Evolutionary conservation across 2,113 vertebrate genomes (phyloP).

Genomic region (Panthera tigris): DNA sequence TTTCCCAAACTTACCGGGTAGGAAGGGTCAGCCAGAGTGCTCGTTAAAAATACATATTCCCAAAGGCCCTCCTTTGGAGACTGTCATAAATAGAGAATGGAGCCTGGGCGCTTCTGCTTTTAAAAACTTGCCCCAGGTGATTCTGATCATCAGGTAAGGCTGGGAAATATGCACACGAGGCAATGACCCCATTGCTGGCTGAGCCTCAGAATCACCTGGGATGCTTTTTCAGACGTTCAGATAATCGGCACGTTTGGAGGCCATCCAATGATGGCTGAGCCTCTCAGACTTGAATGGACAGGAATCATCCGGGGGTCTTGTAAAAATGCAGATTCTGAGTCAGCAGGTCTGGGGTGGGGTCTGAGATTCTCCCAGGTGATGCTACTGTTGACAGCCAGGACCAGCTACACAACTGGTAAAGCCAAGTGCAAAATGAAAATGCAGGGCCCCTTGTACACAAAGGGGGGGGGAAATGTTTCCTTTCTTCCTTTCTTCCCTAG

Average conservation of each 20-base stretch:
- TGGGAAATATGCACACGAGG: rapidly evolving
- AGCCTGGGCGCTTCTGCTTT: neutral
- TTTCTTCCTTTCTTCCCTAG: neutral
- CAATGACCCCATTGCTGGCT: neutral
- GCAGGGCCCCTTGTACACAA: neutral
- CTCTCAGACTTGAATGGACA: neutral
- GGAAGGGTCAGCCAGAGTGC: conserved; percentile 15
- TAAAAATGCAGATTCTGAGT: neutral
- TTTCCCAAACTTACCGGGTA: neutral
- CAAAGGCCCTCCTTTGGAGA: neutral
- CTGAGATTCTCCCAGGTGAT: neutral
- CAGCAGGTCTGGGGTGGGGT: neutral
- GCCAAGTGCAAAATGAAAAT: neutral
- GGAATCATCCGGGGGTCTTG: neutral
- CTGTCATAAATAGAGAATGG: neutral
- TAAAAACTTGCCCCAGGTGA: neutral
- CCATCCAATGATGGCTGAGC: too few species aligned
- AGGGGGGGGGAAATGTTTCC: too few species aligned
- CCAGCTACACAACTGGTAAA: neutral
- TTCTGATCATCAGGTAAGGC: neutral
- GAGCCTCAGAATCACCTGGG: neutral
- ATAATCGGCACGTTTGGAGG: neutral
- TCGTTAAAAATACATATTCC: neutral
- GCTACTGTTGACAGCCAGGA: neutral
- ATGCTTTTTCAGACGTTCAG: rapidly evolving